Conservation (phyloP, 2,888 invertebrate species). For the Coronaproctus castanopsis region DNA sequence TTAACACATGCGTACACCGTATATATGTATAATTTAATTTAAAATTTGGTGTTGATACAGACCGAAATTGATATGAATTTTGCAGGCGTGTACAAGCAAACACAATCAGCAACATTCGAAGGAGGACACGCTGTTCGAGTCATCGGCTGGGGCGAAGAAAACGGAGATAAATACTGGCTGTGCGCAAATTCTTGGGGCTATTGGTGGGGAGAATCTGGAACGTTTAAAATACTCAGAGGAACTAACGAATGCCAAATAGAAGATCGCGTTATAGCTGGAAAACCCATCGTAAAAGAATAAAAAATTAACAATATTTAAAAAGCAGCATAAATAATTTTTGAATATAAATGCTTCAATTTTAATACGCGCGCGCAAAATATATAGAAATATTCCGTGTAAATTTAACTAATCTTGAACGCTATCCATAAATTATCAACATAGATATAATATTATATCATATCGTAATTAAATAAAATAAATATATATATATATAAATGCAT, state of each 20-base stretch:
- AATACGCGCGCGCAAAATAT: too few relatives aligned
- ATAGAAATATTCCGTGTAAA: too few relatives aligned
- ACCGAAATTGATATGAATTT: neutral
- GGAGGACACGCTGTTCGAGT: conserved; percentile 26
- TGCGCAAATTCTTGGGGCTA: conserved; percentile 82
- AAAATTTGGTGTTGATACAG: too few relatives aligned
- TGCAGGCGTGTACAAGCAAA: neutral
- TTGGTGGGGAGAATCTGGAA: conserved; percentile 77
- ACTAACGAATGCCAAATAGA: conserved; percentile 56
- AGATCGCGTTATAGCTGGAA: conserved; percentile 41
- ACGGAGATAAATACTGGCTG: conserved; percentile 62
- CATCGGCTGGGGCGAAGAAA: conserved; percentile 51
- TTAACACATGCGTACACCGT: too few relatives aligned
- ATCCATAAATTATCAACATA: too few relatives aligned
- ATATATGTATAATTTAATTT: too few relatives aligned
- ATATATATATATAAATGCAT: neutral
- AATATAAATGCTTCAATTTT: too few relatives aligned
- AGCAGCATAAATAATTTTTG: too few relatives aligned
- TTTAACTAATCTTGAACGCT: too few relatives aligned
- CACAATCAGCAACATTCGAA: conserved; percentile 24
- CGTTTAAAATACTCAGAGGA: conserved; percentile 70
- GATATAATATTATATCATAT: too few relatives aligned
- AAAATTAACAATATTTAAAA: too few relatives aligned
- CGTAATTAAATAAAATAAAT: neutral
- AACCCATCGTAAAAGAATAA: conserved; percentile 31